A percentile compares a stretch with the other conserved stretches of the same genome.
Conservation (phyloP, 2,888 invertebrate species). For the Lasioglossum oenotherae region DNA sequence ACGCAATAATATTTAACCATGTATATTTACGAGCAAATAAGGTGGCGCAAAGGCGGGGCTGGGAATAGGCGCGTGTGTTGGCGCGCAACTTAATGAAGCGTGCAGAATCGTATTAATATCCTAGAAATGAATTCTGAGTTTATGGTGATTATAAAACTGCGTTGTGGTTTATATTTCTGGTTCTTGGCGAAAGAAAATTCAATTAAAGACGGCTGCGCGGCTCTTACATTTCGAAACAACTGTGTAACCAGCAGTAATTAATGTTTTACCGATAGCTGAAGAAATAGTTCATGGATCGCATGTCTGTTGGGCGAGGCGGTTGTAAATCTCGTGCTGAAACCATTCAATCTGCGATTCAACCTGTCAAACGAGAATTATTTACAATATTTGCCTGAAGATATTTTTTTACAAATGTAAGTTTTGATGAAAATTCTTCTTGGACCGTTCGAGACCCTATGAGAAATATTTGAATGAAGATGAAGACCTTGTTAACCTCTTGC, state of each 20-base stretch:
- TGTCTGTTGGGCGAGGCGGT: not conserved
- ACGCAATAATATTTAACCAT: not conserved
- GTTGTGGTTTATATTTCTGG: not conserved
- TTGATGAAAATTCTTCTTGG: too few relatives aligned
- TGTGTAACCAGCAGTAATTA: not conserved
- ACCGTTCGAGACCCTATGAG: not conserved
- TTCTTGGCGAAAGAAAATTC: not conserved
- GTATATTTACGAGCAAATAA: not conserved
- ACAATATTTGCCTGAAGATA: too few relatives aligned
- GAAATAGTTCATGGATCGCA: not conserved
- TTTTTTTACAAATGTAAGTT: not conserved
- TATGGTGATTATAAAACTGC: not conserved
- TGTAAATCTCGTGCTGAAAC: not conserved
- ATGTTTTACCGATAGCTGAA: not conserved
- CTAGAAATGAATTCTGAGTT: not conserved
- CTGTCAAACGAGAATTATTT: not conserved
- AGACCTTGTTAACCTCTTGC: too few relatives aligned
- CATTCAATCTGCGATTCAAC: not conserved
- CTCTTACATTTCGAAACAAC: not conserved
- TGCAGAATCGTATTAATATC: slow-evolving; percentile 11
- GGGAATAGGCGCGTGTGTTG: not conserved
- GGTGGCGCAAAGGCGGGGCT: not conserved
- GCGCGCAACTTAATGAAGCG: not conserved
- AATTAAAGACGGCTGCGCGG: not conserved
- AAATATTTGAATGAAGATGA: not conserved